Evolutionary conservation across 2,113 vertebrate species (phyloP), one percentile per base, ranked within the genome.

Genomic region (Mesitornis unicolor): DNA sequence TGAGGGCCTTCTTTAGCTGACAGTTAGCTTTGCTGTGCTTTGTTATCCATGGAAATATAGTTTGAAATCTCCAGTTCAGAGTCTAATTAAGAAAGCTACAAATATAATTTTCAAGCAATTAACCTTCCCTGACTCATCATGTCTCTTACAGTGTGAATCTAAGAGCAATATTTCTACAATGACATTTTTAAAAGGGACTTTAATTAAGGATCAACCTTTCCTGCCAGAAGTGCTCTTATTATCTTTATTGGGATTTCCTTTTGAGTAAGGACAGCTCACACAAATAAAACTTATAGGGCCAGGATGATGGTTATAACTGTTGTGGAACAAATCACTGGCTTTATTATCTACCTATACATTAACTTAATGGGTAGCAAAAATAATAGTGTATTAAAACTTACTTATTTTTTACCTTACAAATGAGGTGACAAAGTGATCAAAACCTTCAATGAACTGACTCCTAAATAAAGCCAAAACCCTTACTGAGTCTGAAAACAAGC

Each of bases 81-180:
- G 21, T 85, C 78, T 93, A 96, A 95, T 95, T 96, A 80, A 96
- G 81, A 95, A 96, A 69, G 43, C 63, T 94, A 70, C 36, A 91
- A 93, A 82, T 95, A 95, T 40, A 74, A 83, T 95, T 97, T 97
- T 87, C 87, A 90, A 94, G 61, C 60, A 77, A 65, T 95, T 97
- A 96, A 87, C 84, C 87, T 97, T 95, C 64, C 70, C 54, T 82
- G 84, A 59, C 69, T 92, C 75, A 65, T 79, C 43, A 26, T 36
- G 57, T 74, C 13, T 0, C 65, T 73, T 79, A 59, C 36, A 82
- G 40, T 31, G 12, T 38, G 50, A 77, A 29, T 78, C 6, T 81
- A 93, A 94, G 60, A 92, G 67, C 78, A 84, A 2, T 84, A 86
- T 94, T 94, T 94, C 29, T 33, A 93, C 21, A 76, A 51, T 71